These are phyloP conservation scores for Thermophis baileyi DNA, from an alignment of 2,113 vertebrate genomes.

Conservation along the genomic window DNA sequence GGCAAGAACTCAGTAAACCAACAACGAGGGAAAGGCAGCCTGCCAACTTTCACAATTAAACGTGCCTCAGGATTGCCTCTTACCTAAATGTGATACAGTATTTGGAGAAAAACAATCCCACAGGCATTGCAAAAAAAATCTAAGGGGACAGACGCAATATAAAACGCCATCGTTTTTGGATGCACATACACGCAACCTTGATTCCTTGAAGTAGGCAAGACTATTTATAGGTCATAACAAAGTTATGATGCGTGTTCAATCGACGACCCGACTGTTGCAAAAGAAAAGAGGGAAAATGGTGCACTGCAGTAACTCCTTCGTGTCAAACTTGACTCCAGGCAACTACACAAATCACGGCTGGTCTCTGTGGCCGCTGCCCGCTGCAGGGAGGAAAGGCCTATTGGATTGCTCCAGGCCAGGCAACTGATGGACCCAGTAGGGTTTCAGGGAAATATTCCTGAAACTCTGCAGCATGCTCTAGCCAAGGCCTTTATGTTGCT, in stretches of 20 bases:
- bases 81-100: neutral
- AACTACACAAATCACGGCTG: neutral
- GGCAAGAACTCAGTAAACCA: neutral
- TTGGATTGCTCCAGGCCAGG: neutral
- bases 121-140: neutral
- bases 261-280: neutral
- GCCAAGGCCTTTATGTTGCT: neutral
- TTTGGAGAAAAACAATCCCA: neutral
- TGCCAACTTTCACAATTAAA: neutral
- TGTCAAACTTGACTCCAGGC: neutral
- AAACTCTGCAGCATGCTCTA: neutral
- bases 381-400: neutral
- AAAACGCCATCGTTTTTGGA: neutral
- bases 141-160: neutral
- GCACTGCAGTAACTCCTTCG: neutral
- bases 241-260: neutral
- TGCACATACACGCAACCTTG: neutral
- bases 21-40: neutral
- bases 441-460: neutral
- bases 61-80: neutral
- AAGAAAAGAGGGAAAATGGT: neutral
- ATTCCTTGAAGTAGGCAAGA: neutral
- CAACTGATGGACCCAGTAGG: neutral
- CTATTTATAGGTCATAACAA: neutral
- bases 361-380: neutral